These are phyloP conservation scores for Polietes domitor DNA, from an alignment of 2,888 invertebrate genomes.

Conservation along the genomic window DNA sequence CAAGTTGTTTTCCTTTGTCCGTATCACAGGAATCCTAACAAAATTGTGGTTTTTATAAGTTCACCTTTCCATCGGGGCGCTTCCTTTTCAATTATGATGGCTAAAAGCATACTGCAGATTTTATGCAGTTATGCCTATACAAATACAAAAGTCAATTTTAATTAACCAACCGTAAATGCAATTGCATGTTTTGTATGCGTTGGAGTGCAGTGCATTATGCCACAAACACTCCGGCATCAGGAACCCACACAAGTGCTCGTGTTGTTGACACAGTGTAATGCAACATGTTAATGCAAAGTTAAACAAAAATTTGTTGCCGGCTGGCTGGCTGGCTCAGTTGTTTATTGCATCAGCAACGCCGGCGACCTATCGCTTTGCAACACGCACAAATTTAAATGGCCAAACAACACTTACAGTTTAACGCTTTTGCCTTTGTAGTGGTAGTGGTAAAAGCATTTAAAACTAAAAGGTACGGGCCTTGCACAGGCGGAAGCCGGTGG, in stretches of 20 bases:
- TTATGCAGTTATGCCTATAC: conserved; percentile 69
- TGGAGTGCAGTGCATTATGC: conserved; percentile 34
- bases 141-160: conserved; percentile 73
- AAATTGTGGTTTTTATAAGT: conserved; percentile 34
- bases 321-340: not conserved
- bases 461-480: conserved; percentile 56
- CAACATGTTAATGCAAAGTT: conserved; percentile 71
- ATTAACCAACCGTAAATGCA: conserved; percentile 69
- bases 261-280: conserved; percentile 66
- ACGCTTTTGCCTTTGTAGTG: conserved; percentile 37
- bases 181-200: conserved; percentile 41
- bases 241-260: not conserved
- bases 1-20: conserved; percentile 8
- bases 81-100: conserved; percentile 1
- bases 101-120: conserved; percentile 36
- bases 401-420: conserved; percentile 50
- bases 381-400: conserved; percentile 61
- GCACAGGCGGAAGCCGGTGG: conserved; percentile 20
- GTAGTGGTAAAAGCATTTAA: conserved; percentile 62
- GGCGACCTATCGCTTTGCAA: conserved; percentile 52
- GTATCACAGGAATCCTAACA: not conserved
- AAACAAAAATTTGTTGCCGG: conserved; percentile 63
- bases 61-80: not conserved
- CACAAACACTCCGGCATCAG: not conserved
- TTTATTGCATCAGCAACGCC: conserved; percentile 25